Percentiles rank a stretch among this genome's conserved stretches.
Conservation (phyloP, 2,888 invertebrate genomes). For the Tetragonula carbonaria region DNA sequence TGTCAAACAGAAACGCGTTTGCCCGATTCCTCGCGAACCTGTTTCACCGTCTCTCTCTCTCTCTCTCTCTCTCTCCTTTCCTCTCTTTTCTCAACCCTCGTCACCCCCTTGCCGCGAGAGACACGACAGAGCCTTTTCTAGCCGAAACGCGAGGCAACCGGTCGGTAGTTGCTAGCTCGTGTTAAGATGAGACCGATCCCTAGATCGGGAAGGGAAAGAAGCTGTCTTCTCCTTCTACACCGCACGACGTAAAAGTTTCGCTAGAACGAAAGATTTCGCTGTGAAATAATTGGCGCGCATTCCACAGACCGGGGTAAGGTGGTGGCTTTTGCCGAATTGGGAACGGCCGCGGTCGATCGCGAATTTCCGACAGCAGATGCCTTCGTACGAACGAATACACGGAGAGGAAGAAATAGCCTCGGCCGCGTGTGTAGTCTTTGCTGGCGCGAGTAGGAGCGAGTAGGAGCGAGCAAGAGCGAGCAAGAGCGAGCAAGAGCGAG, state of each 20-base stretch:
- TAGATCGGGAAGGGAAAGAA: background rate
- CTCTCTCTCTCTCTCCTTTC: background rate
- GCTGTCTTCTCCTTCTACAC: background rate
- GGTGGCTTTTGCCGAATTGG: constrained; percentile 17
- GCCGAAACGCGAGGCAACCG: background rate
- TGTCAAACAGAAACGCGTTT: constrained; percentile 22
- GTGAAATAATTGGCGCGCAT: constrained; percentile 14
- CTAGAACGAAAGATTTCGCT: background rate
- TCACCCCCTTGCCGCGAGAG: background rate
- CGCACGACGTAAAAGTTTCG: background rate
- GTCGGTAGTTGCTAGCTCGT: background rate
- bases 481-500: too few relatives aligned
- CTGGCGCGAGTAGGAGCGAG: background rate
- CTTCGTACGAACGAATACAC: background rate
- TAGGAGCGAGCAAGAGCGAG: background rate
- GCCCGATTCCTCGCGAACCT: background rate
- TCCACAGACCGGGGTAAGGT: background rate
- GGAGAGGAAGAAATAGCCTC: background rate
- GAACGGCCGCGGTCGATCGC: constrained; percentile 11
- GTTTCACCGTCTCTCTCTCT: too few relatives aligned
- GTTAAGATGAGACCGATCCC: background rate
- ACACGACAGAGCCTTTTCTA: background rate
- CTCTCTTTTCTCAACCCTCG: background rate
- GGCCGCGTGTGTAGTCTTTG: background rate
- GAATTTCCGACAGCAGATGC: constrained; percentile 46